These are phyloP conservation scores for Hedya salicella DNA, from an alignment of 2,888 invertebrate genomes.

Conservation along the genomic window DNA sequence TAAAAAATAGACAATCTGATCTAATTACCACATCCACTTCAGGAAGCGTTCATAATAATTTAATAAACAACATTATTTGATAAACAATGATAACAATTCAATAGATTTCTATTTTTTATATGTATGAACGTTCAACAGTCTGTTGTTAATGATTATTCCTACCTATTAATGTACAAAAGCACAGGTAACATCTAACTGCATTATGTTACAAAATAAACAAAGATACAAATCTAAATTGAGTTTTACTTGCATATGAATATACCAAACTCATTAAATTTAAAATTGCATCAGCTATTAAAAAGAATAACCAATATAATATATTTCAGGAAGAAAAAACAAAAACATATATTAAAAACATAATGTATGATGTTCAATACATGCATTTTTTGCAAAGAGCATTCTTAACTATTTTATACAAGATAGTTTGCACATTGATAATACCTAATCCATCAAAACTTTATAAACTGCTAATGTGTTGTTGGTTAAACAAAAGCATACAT, in stretches of 20 bases:
- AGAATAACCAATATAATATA: conserved; percentile 15
- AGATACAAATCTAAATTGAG: conserved; percentile 33
- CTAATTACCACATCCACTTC: conserved; percentile 73
- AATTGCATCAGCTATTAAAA: conserved; percentile 20
- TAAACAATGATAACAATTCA: conserved; percentile 82
- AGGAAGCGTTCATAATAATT: conserved; percentile 81
- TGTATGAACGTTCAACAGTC: conserved; percentile 77
- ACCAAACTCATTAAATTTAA: conserved; percentile 16
- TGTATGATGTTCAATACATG: conserved; percentile 1
- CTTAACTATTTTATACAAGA: neutral
- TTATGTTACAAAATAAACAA: conserved; percentile 42
- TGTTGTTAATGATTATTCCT: conserved; percentile 68
- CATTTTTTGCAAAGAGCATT: neutral
- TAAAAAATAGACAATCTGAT: conserved; percentile 80
- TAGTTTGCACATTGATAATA: neutral
- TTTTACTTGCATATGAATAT: conserved; percentile 19
- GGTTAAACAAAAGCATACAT: conserved; percentile 1
- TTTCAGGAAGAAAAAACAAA: conserved; percentile 15
- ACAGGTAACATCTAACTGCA: conserved; percentile 49
- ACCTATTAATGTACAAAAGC: conserved; percentile 54
- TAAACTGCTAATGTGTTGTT: neutral
- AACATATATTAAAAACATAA: conserved; percentile 11
- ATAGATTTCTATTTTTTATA: conserved; percentile 77
- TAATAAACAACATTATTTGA: conserved; percentile 81
- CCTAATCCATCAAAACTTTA: neutral